phyloP scores from a whole-genome alignment of 2,113 vertebrate species.

The Tachysurus fulvidraco region DNA sequence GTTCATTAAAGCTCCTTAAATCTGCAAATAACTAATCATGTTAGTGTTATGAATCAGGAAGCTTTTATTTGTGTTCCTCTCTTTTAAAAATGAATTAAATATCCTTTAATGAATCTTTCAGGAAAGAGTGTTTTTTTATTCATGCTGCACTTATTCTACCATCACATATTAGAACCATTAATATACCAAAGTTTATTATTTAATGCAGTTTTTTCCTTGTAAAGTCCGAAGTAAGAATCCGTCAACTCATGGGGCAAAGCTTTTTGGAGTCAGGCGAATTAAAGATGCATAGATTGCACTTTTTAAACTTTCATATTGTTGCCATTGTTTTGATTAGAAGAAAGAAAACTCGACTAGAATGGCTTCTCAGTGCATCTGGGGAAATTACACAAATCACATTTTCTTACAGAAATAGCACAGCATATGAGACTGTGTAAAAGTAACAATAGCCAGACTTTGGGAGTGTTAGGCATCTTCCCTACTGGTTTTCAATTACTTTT shows the following conservation, averaged over 20 bases:
- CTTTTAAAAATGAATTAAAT: slow-evolving; percentile 25
- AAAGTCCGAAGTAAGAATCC: slow-evolving; percentile 7
- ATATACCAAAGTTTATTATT: slow-evolving; percentile 33
- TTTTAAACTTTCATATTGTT: slow-evolving; percentile 49
- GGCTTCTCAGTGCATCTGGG: slow-evolving; percentile 37
- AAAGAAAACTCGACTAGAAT: slow-evolving; percentile 41
- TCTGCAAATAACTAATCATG: slow-evolving; percentile 20
- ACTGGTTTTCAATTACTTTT: slow-evolving; percentile 65
- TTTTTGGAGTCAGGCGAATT: slow-evolving; percentile 37
- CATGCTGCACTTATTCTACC: neutral
- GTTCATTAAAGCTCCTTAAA: slow-evolving; percentile 4
- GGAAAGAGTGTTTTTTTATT: slow-evolving; percentile 6
- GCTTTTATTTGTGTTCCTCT: neutral
- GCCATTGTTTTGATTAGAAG: slow-evolving; percentile 45
- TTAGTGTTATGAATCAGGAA: slow-evolving; percentile 7
- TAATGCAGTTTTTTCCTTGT: slow-evolving; percentile 16
- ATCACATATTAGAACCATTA: slow-evolving; percentile 33
- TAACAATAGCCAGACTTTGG: slow-evolving; percentile 40
- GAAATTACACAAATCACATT: slow-evolving; percentile 52
- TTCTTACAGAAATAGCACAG: slow-evolving; percentile 47
- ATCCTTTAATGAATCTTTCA: slow-evolving; percentile 22
- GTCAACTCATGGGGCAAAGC: slow-evolving; percentile 21
- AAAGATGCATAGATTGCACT: slow-evolving; percentile 47
- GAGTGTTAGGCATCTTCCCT: slow-evolving; percentile 46
- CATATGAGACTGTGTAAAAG: slow-evolving; percentile 44